Conservation (phyloP, 2,797 vertebrate species). For the Xerus rutilus region DNA sequence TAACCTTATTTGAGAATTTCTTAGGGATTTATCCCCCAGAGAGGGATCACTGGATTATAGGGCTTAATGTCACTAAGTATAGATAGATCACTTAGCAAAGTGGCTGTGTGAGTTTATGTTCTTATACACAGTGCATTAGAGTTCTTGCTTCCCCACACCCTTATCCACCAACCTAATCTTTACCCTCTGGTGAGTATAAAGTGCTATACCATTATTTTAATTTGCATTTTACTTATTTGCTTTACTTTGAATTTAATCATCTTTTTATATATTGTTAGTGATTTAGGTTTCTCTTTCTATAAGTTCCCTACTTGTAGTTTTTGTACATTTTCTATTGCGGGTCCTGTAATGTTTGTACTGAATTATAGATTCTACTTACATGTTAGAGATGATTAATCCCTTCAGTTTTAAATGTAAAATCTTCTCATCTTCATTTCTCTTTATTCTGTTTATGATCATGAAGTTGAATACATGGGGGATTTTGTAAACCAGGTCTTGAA, state of each 20-base stretch:
- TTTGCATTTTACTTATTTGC: background rate
- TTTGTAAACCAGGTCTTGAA: conserved; percentile 31
- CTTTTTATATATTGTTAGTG: conserved; percentile 17
- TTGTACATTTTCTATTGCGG: background rate
- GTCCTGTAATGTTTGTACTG: background rate
- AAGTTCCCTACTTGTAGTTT: background rate
- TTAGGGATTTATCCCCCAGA: background rate
- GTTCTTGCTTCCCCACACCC: background rate
- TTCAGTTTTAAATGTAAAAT: conserved; percentile 45
- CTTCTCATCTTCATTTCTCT: conserved; percentile 1
- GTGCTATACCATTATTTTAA: background rate
- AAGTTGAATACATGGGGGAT: background rate
- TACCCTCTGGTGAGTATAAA: background rate
- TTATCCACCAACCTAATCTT: background rate
- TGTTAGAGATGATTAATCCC: conserved; percentile 2
- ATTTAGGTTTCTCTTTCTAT: conserved; percentile 16
- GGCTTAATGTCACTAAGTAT: background rate
- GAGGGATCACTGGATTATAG: background rate
- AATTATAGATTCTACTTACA: conserved; percentile 8
- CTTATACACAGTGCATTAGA: background rate
- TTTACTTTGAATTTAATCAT: conserved; percentile 27
- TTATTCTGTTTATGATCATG: background rate
- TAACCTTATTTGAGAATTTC: conserved; percentile 43
- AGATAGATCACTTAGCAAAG: background rate
- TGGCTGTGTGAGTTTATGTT: background rate